Conservation (phyloP, 2,113 vertebrate species). For the Otus sunia region DNA sequence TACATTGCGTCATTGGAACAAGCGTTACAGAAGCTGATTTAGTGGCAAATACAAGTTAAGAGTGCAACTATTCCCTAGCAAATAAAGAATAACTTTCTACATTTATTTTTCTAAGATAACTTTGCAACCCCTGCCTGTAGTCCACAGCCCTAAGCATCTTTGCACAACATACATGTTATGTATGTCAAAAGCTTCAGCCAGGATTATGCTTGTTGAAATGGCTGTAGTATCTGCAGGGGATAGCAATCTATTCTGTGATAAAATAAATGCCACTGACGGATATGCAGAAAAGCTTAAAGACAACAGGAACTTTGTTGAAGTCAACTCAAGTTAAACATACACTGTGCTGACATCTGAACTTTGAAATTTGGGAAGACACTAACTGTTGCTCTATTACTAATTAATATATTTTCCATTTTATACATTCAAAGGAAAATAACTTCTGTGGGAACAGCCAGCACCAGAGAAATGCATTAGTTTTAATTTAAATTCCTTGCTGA, state of each 20-base stretch:
- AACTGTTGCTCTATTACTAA: neutral
- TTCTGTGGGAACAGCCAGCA: neutral
- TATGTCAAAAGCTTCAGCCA: neutral
- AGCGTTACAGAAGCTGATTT: constrained; percentile 1
- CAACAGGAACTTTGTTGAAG: neutral
- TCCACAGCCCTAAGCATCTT: neutral
- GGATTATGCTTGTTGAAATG: neutral
- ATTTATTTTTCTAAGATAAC: neutral
- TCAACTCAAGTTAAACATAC: neutral
- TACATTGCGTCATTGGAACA: constrained; percentile 5
- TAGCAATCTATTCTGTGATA: neutral
- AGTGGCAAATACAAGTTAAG: constrained; percentile 18
- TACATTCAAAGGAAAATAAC: neutral
- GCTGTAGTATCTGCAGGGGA: neutral
- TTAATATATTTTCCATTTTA: neutral
- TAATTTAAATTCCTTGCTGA: neutral
- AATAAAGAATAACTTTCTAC: neutral
- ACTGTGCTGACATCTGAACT: neutral
- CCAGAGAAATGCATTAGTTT: neutral
- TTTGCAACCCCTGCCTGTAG: neutral
- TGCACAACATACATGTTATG: neutral
- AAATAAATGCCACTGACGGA: neutral
- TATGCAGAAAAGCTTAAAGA: neutral
- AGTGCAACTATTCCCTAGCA: neutral
- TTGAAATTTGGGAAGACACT: neutral